Base-by-base conservation (phyloP, 2,888 invertebrate species). In the Meteorus colon region DNA sequence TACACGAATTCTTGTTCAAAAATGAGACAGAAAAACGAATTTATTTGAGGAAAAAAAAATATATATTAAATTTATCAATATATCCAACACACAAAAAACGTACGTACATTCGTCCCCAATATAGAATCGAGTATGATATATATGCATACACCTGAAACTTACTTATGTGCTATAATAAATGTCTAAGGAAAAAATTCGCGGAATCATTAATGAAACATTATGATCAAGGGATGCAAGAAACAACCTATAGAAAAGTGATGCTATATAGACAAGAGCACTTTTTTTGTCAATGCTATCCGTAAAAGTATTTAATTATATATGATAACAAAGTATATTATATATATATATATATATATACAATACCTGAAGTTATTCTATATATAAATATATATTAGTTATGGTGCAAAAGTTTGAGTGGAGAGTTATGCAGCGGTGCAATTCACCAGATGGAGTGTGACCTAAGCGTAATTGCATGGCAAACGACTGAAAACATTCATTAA, bases 401-500 rank as follows among this genome's bases (percentile, higher is more conserved):
- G 78, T 77, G 79, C 76, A 74, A 76, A 41, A 41, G 59, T 70
- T 24, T 24, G 24, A 24, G 63, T 75, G 55, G 19, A 24, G 24
- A 55, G 75, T 77, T 67, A 63, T 14, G 66, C 55, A 6, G 19
- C 71, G 75, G 67, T 76, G 55, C 70, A 74, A 76, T 29, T 55
- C 69, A 73, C 73, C 74, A 70, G 19, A 73, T 60, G 37, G 62
- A 55, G 59, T 67, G 74, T 63, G 75, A 76, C 73, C 63, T 76
- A 77, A 19, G 74, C 65, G 77, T 78, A 67, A 79, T 78, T 79
- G 78, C 77, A 78, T 80, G 80, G 78, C 80, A 77, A 82, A 79
- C 79, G 83, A 85, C 82, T 83, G 82, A 84, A 24, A 82, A 79
- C 77, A 82, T 74, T 77, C 60, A 73, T 79, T 74, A 75, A 74